Evolutionary conservation across 2,797 vertebrate species (phyloP), one percentile per base, ranked within the genome.

Genomic region (Xiphophorus birchmanni): DNA sequence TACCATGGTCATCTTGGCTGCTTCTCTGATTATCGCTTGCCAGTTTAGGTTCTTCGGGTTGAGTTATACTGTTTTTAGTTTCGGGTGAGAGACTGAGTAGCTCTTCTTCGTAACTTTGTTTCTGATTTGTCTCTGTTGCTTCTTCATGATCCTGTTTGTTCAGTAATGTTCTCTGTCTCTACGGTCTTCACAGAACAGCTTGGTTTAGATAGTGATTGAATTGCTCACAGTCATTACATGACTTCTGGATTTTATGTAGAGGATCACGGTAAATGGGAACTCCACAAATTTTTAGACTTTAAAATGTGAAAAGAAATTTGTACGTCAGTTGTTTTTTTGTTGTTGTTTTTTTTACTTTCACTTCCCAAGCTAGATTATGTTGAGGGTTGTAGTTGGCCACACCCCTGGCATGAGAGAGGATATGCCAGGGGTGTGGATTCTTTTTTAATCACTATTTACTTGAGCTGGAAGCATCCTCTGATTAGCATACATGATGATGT

Each of bases 401-500:
- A 32, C 32, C 32, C 32, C 32, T 32, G 32, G 32, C 32, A 32
- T 29, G n/a, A 58, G 56, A 58, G 12, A 0, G 29, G 29, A 15
- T 35, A 63, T 78, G 75, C 63, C 44, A 32, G 32, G 44, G 3
- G 78, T 37, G 32, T 40, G 65, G 78, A 82, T 65, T 4, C 63
- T 37, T 65, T 72, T 32, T 32, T 52, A 45, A 23, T 37, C 47
- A 45, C 13, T 42, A 32, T 40, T 40, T 47, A 74, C 12, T 9
- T 23, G 12, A 54, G 44, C 77, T 79, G 44, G 58, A 10, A 58
- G 9, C 47, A 26, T 79, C 44, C 23, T 75, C 65, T 52, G 9
- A 82, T 84, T 73, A 81, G 50, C 77, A 77, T 78, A 77, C 77
- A 81, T 74, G 0, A 79, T 74, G 0, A 79, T 67, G 56, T 77